Conservation (phyloP, 2,797 vertebrate species). For the Pantherophis alleghaniensis region DNA sequence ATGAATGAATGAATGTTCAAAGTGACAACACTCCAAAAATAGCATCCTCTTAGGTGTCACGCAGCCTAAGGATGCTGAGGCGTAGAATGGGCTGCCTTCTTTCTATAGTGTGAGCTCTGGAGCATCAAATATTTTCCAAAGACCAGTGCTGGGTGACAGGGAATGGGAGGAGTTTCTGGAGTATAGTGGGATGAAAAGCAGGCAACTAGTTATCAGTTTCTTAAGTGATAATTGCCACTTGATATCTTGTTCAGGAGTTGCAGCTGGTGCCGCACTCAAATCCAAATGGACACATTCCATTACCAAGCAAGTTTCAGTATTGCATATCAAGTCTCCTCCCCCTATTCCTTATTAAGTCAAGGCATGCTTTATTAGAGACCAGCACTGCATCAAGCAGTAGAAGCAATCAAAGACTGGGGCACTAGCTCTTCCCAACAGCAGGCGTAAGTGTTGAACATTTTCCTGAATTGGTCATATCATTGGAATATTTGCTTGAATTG, state of each 20-base stretch:
- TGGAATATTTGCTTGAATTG: background rate
- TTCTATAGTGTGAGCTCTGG: too few species aligned
- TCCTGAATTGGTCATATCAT: background rate
- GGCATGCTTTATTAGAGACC: background rate
- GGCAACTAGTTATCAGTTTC: background rate
- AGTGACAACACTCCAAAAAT: too few species aligned
- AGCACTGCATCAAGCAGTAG: background rate
- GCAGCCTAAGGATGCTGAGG: too few species aligned
- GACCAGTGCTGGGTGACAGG: too few species aligned
- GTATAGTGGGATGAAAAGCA: too few species aligned
- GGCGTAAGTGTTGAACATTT: background rate
- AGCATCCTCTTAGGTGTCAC: too few species aligned
- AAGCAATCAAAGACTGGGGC: background rate
- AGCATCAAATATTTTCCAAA: too few species aligned
- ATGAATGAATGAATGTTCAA: too few species aligned
- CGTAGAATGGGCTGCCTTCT: too few species aligned
- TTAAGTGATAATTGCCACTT: background rate
- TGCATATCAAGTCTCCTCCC: background rate
- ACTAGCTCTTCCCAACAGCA: background rate
- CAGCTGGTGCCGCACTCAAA: background rate
- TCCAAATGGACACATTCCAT: background rate
- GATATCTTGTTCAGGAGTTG: background rate
- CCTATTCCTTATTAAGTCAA: background rate
- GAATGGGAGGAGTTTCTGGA: too few species aligned
- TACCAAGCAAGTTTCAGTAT: background rate